These are phyloP conservation scores for Avahi laniger DNA, from an alignment of 2,797 vertebrate genomes.

Conservation along the genomic window DNA sequence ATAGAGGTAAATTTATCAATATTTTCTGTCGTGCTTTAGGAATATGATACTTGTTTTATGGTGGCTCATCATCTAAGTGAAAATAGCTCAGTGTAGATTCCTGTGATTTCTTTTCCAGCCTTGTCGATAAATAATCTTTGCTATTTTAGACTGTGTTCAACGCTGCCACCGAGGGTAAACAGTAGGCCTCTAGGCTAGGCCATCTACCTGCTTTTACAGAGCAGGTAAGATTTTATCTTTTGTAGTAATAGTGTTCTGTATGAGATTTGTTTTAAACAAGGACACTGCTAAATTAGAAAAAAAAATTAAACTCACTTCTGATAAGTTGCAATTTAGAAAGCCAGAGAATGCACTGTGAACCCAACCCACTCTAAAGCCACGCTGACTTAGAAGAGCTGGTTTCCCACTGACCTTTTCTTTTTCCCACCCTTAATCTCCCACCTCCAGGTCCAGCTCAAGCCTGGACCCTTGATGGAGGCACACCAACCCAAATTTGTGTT, in stretches of 20 bases:
- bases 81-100: background rate
- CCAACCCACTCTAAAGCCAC: background rate
- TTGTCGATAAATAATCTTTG: constrained; percentile 2
- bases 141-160: background rate
- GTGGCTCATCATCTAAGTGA: background rate
- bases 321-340: background rate
- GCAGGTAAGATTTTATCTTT: background rate
- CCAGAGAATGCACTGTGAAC: background rate
- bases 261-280: background rate
- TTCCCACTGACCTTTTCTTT: background rate
- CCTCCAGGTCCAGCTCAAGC: background rate
- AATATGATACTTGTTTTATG: background rate
- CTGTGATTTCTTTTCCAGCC: constrained; percentile 11
- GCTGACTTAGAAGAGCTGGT: background rate
- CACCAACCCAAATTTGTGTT: background rate
- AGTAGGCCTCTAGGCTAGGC: background rate
- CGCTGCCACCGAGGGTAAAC: background rate
- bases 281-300: background rate
- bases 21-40: background rate
- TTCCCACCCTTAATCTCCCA: background rate
- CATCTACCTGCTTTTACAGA: background rate
- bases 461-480: background rate
- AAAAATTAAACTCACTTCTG: background rate
- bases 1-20: background rate
- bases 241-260: background rate